Conservation (phyloP, 53 echinoderm and acorn worm genomes). For the Holothuria leucospilota region DNA sequence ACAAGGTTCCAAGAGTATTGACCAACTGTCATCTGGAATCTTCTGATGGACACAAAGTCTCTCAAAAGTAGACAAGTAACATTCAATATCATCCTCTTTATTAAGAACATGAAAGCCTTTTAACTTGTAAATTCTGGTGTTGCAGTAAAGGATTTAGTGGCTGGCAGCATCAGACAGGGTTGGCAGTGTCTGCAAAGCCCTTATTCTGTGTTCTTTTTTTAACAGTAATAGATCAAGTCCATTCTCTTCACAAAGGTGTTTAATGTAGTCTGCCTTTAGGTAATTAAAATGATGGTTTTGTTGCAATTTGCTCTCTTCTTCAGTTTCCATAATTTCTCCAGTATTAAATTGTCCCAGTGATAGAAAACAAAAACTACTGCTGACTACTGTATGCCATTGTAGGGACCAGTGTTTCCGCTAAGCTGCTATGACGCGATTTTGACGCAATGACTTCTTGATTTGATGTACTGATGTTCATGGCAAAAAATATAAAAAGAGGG, state of each 20-base stretch:
- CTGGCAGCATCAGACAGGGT: not conserved
- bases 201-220: not conserved
- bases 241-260: constrained; percentile 34
- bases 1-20: constrained; percentile 60
- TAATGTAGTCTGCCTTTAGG: constrained; percentile 10
- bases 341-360: too few relatives aligned
- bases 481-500: too few relatives aligned
- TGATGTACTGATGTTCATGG: too few relatives aligned
- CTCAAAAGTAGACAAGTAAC: constrained; percentile 63
- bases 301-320: not conserved
- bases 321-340: too few relatives aligned
- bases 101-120: constrained; percentile 57
- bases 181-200: constrained; percentile 3
- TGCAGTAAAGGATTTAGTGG: not conserved
- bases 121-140: constrained; percentile 8
- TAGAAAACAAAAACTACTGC: too few relatives aligned
- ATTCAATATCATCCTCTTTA: constrained; percentile 68
- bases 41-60: constrained; percentile 27
- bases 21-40: constrained; percentile 30
- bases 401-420: too few relatives aligned
- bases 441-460: too few relatives aligned
- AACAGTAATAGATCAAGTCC: constrained; percentile 4
- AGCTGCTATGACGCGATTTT: too few relatives aligned
- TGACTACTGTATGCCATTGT: too few relatives aligned
- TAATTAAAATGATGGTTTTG: constrained; percentile 8